Conservation (phyloP, 2,888 invertebrate genomes). For the Spodoptera littoralis region DNA sequence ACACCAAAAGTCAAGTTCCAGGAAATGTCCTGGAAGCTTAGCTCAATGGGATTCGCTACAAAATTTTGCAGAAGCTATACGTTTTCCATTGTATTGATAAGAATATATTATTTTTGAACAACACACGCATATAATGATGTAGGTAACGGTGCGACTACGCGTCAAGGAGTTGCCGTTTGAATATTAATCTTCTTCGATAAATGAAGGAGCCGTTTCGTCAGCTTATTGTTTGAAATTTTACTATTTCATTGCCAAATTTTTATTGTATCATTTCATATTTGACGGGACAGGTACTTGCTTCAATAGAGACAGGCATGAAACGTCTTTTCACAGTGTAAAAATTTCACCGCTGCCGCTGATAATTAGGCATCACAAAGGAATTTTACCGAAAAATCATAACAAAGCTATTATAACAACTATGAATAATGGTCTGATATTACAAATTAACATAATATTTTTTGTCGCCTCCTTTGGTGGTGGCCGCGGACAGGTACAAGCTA, state of each 20-base stretch:
- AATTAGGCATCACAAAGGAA: constrained; percentile 73
- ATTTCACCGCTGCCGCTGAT: constrained; percentile 69
- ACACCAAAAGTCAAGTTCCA: no score
- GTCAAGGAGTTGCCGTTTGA: background rate
- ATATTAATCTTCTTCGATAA: constrained; percentile 13
- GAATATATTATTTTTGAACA: background rate
- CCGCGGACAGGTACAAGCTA: constrained; percentile 86
- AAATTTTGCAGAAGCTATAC: no score
- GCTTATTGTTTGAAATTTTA: constrained; percentile 1
- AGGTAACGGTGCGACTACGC: background rate
- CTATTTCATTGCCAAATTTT: background rate
- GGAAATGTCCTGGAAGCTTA: no score
- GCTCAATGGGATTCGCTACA: no score
- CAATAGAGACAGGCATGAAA: constrained; percentile 70
- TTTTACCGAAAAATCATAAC: constrained; percentile 85
- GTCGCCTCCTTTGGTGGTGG: constrained; percentile 84
- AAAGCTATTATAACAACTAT: constrained; percentile 86
- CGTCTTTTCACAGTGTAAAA: constrained; percentile 58
- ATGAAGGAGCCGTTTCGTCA: background rate
- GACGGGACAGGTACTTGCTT: no score
- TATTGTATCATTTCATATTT: no score
- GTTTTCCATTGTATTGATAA: no score
- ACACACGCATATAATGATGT: background rate
- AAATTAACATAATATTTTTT: constrained; percentile 87
- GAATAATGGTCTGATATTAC: constrained; percentile 85